These are phyloP conservation scores for Perca fluviatilis DNA, from an alignment of 2,113 vertebrate genomes.

Conservation along the genomic window DNA sequence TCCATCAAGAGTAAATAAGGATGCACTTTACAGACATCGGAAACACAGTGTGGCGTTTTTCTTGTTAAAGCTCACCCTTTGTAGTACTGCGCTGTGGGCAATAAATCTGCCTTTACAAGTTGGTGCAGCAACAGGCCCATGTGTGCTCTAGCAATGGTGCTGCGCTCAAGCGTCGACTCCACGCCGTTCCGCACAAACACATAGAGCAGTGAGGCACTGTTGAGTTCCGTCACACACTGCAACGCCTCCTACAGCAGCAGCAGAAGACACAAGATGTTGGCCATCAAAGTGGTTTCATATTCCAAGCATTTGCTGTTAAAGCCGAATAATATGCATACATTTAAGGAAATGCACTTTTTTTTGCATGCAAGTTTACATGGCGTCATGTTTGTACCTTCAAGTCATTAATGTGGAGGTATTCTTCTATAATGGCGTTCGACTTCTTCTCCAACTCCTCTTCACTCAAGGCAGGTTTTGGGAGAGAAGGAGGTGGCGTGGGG, in stretches of 20 bases:
- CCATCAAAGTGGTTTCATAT: neutral
- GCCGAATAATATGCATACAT: neutral
- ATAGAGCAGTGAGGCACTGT: constrained; percentile 88
- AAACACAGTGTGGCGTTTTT: neutral
- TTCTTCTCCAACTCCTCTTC: constrained; percentile 96
- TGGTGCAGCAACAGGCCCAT: constrained; percentile 91
- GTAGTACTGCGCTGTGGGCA: constrained; percentile 91
- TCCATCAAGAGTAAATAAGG: neutral
- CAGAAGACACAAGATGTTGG: neutral
- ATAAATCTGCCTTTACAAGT: constrained; percentile 85
- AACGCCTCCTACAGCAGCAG: constrained; percentile 88
- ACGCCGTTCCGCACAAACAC: constrained; percentile 93
- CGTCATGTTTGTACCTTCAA: constrained; percentile 86
- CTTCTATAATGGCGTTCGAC: constrained; percentile 93
- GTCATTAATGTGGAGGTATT: constrained; percentile 97
- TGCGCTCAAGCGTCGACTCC: constrained; percentile 94
- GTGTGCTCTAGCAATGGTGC: constrained; percentile 90
- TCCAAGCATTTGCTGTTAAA: neutral
- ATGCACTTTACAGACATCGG: neutral
- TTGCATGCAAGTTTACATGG: rapidly evolving
- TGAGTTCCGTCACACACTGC: constrained; percentile 93
- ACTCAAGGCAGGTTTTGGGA: constrained; percentile 83
- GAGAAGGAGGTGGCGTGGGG: constrained; percentile 74
- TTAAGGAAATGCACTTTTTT: too few species aligned
- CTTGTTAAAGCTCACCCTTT: constrained; percentile 87